Conservation (phyloP, 92 coral and sea anemone genomes). For the Paragorgia papillata region DNA sequence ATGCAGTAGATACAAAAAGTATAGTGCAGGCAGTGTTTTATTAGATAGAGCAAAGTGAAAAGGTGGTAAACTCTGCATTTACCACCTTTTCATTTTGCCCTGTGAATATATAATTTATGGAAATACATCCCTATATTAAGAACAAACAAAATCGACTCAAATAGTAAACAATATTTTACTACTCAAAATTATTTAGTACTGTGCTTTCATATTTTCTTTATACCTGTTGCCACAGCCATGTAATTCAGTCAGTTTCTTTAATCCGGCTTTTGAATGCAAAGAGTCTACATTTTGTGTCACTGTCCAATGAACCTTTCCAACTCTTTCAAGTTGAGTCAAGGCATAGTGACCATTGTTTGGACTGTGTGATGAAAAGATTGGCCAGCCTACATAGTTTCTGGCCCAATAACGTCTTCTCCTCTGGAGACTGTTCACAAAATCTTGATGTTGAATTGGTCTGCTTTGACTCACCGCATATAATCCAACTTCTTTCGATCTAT, state of each 20-base stretch:
- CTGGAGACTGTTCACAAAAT: constrained; percentile 70
- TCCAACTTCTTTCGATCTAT: constrained; percentile 92
- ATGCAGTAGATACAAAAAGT: no score
- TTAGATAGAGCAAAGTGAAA: no score
- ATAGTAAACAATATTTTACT: no score
- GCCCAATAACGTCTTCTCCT: constrained; percentile 91
- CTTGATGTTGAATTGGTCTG: constrained; percentile 84
- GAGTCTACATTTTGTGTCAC: constrained; percentile 98
- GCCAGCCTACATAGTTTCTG: constrained; percentile 92
- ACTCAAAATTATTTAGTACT: no score
- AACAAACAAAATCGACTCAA: no score
- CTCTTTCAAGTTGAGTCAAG: constrained; percentile 72
- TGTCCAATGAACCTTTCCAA: constrained; percentile 75
- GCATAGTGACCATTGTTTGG: constrained; percentile 82
- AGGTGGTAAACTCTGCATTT: no score
- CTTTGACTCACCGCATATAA: constrained; percentile 72
- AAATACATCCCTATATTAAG: no score
- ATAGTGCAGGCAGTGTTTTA: no score
- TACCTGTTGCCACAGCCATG: constrained; percentile 94
- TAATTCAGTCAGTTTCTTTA: constrained; percentile 75
- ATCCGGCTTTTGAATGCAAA: constrained; percentile 88
- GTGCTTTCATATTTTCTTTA: no score
- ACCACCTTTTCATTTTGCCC: no score
- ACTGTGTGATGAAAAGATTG: constrained; percentile 71
- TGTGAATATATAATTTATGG: no score